Conservation (phyloP, 2,797 vertebrate species). For the Danio choprae region DNA sequence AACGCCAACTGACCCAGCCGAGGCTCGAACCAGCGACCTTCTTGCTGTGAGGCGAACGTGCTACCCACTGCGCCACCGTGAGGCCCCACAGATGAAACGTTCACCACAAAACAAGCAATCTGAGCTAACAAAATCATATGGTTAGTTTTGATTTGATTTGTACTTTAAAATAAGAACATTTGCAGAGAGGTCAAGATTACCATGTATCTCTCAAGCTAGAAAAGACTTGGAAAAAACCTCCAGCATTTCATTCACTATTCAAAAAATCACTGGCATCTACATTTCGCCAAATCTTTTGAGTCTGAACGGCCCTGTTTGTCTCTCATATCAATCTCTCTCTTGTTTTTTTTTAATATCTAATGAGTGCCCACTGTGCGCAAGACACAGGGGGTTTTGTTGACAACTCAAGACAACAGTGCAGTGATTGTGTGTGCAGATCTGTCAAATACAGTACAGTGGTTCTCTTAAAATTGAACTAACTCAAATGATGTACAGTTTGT, state of each 20-base stretch:
- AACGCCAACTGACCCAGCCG: too few relatives aligned
- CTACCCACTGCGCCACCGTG: too few relatives aligned
- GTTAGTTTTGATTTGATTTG: too few relatives aligned
- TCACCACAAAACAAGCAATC: too few relatives aligned
- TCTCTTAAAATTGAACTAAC: not conserved
- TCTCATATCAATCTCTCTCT: slow-evolving; percentile 11
- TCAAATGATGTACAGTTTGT: too few relatives aligned
- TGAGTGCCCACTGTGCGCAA: not conserved
- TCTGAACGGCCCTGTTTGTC: slow-evolving; percentile 6
- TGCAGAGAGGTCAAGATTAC: not conserved
- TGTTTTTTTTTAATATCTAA: slow-evolving; percentile 17
- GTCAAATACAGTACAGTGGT: too few relatives aligned
- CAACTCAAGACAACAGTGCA: slow-evolving; percentile 21
- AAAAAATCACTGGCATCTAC: not conserved
- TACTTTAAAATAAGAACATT: not conserved
- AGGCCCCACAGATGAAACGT: too few relatives aligned
- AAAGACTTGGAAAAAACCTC: not conserved
- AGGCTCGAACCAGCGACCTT: too few relatives aligned
- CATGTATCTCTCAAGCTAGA: slow-evolving; percentile 2
- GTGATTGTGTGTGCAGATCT: slow-evolving; percentile 23
- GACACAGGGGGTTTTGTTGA: slow-evolving; percentile 24
- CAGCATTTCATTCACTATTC: slow-evolving; percentile 30
- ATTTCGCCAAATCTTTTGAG: not conserved
- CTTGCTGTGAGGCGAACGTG: too few relatives aligned
- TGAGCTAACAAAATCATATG: too few relatives aligned